A percentile compares a stretch with the other conserved stretches of the same genome.
Evolutionary conservation across 1,140 invertebrate species (phyloP).

Genomic region (Drusus annulatus): DNA sequence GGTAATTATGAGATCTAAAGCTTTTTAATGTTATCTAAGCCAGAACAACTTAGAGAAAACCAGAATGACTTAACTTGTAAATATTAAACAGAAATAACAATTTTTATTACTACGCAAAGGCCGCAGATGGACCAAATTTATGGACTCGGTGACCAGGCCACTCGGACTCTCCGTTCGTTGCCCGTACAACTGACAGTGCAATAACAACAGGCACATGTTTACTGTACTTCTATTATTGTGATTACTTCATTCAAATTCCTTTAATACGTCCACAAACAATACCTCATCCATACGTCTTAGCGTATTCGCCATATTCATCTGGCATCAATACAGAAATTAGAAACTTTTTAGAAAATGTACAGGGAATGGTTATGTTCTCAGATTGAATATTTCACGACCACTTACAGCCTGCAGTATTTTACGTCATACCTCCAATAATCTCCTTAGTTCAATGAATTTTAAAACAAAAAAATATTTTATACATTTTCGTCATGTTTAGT

Average conservation of each 20-base stretch:
- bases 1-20: too few species aligned
- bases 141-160: slow-evolving; percentile 47
- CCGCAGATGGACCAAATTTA: slow-evolving; percentile 50
- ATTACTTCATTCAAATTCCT: slow-evolving; percentile 30
- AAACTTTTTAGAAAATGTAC: slow-evolving; percentile 22
- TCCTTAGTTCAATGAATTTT: too few species aligned
- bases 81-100: too few species aligned
- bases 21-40: too few species aligned
- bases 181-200: slow-evolving; percentile 17
- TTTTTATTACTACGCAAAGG: slow-evolving; percentile 54
- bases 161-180: slow-evolving; percentile 30
- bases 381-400: too few species aligned
- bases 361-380: neutral
- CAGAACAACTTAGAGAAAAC: too few species aligned
- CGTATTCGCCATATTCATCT: slow-evolving; percentile 34
- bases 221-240: slow-evolving; percentile 38
- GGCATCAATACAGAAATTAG: slow-evolving; percentile 46
- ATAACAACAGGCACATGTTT: slow-evolving; percentile 50
- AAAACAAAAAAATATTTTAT: too few species aligned
- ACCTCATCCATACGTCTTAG: neutral
- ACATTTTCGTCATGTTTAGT: too few species aligned
- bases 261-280: slow-evolving; percentile 10
- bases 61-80: too few species aligned
- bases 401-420: too few species aligned
- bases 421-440: too few species aligned